Base-by-base conservation (phyloP, 2,113 vertebrate species). In the Calidris pugnax region DNA sequence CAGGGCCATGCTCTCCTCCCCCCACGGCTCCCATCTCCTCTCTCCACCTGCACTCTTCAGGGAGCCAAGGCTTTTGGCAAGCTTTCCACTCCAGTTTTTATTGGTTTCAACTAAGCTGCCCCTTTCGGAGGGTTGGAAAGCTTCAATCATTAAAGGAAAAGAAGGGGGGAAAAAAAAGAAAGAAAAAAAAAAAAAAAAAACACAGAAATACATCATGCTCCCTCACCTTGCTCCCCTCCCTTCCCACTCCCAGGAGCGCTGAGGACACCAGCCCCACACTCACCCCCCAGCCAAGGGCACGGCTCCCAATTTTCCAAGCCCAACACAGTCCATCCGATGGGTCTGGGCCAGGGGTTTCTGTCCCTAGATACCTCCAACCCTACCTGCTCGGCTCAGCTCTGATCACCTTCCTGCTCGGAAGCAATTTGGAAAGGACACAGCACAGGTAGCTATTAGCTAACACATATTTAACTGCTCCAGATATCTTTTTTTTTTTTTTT, bases 1-100 rank as follows among this genome's bases (percentile, higher is more conserved):
- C 71, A 64, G 92, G 95, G 96, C 96, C 89, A 32, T 8, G 84
- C 69, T 94, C 74, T 39, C 92, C 94, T 97, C 90, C 73, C 95
- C 97, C 97, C 32, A 28, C 79, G 28, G 97, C 96, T 96, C 97
- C 96, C 97, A 97, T 97, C 97, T 96, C 96, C 90, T 97, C 97
- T 97, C 97, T 98, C 98, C 98, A 98, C 98, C 98, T 98, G 98
- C 71, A 73, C 98, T 98, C 98, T 90, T 97, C 93, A 60, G 98
- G 98, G 98, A 98, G 97, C 97, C 94, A 94, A 98, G 96, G 93
- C 96, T 98, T 87, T 98, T 98, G 98, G 98, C 98, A 98, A 97
- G 88, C 72, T 86, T 93, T 95, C 95, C 84, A 12, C 97, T 97
- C 96, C 85, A 60, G 39, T 96, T 98, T 98, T 98, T 98, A 98